Evolutionary conservation across 1,140 invertebrate species (phyloP), one percentile per base, ranked within the genome.

Genomic region (Tribolium castaneum): DNA sequence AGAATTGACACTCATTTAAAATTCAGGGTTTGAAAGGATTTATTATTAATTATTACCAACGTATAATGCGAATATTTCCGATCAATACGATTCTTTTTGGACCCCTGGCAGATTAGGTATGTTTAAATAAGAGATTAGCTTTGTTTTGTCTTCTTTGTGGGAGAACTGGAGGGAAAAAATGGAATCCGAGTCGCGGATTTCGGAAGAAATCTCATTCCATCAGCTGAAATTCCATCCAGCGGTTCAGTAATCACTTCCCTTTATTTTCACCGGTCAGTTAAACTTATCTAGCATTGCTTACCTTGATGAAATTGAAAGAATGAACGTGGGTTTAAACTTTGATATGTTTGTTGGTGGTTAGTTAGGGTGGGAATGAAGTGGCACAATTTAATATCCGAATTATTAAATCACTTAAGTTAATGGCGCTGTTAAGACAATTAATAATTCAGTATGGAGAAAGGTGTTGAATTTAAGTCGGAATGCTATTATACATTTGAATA

Each of bases 381-480:
- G 10, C 10, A 5, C 54, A 19, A 59, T 19, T 59, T 30, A 59
- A 66, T 66, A 66, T 25, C 25, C 30, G n/a, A 66, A 35, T 14
- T 66, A 62, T 62, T 2, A 66, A 66, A 35, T 66, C 14, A 35
- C 12, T 66, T 35, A 35, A 35, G 22, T 35, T 66, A 66, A 66
- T 66, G 30, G 59, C 12, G 59, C 25, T 30, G 6, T 62, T 62
- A 30, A 30, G 12, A 6, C 6, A 66, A 66, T 66, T 66, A 66
- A 39, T 66, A 35, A 66, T 66, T 66, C 59, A 66, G 3, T 34
- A 22, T 22, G n/a, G 30, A 12, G 19, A 66, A 66, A 66, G 59
- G 59, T 66, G 59, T 66, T 66, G 59, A 66, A 66, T 66, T 66
- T 66, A 66, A 66, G 59, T 66, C 59, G 30, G 59, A 66, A 66